These are phyloP conservation scores for Frankliniella fusca DNA, from an alignment of 2,888 invertebrate species.

Conservation along the genomic window DNA sequence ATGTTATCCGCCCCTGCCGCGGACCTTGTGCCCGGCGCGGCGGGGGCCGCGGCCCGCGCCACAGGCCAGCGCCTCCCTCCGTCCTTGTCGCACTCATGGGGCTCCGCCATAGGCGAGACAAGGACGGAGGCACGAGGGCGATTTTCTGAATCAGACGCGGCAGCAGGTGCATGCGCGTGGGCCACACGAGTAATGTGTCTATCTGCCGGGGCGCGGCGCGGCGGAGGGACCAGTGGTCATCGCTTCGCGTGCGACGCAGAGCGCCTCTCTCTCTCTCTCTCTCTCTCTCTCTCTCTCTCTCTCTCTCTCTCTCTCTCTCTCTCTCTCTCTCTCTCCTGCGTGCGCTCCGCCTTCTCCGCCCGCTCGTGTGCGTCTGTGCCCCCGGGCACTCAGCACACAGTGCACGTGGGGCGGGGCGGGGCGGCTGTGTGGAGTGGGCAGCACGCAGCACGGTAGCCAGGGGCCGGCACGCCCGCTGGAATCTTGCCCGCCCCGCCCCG, in stretches of 20 bases:
- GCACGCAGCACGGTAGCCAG: neutral
- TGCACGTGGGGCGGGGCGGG: too few relatives aligned
- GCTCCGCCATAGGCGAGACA: too few relatives aligned
- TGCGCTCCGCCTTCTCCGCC: neutral
- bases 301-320: neutral
- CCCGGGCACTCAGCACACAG: neutral
- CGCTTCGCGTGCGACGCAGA: neutral
- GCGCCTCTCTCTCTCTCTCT: neutral
- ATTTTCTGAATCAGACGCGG: too few relatives aligned
- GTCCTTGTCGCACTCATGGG: too few relatives aligned
- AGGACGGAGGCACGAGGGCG: too few relatives aligned
- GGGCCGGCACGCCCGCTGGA: neutral
- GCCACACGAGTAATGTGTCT: neutral
- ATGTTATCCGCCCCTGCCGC: neutral
- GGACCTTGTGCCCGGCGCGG: neutral
- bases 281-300: neutral
- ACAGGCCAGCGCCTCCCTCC: too few relatives aligned
- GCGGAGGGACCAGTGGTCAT: neutral
- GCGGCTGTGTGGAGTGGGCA: too few relatives aligned
- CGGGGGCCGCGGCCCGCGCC: neutral
- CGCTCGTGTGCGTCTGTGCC: neutral
- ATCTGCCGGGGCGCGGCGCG: neutral
- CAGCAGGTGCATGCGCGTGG: too few relatives aligned
- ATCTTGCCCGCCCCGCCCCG: neutral
- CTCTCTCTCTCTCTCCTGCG: neutral